These are phyloP conservation scores for Spisula subtruncata DNA, from an alignment of 2,888 invertebrate genomes.

Conservation along the genomic window DNA sequence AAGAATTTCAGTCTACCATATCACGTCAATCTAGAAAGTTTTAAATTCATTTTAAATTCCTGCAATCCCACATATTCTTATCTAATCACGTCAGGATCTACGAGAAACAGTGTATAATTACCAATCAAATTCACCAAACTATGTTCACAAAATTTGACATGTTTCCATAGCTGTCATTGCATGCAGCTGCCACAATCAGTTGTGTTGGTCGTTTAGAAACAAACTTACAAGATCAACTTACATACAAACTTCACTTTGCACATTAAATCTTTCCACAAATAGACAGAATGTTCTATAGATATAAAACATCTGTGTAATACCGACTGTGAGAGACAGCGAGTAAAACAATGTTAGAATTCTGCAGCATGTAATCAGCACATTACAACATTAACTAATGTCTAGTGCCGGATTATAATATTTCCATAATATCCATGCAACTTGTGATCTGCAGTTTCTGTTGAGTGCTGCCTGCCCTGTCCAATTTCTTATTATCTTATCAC, in stretches of 20 bases:
- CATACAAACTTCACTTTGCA: not conserved
- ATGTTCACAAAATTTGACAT: constrained; percentile 21
- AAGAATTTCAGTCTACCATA: too few relatives aligned
- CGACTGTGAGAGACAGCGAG: not conserved
- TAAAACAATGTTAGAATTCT: not conserved
- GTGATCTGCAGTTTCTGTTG: too few relatives aligned
- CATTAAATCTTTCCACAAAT: constrained; percentile 19
- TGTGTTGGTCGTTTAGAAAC: not conserved
- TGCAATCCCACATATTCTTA: not conserved
- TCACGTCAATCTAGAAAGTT: not conserved
- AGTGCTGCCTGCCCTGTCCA: too few relatives aligned
- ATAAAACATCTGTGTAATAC: not conserved
- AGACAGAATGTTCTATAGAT: not conserved
- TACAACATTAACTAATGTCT: too few relatives aligned
- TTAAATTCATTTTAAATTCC: too few relatives aligned
- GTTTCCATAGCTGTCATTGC: not conserved
- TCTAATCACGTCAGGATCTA: constrained; percentile 12
- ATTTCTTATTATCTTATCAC: too few relatives aligned
- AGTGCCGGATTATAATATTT: too few relatives aligned
- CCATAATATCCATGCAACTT: too few relatives aligned
- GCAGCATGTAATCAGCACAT: too few relatives aligned
- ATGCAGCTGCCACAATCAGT: constrained; percentile 2
- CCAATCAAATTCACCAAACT: not conserved
- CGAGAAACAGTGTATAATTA: not conserved
- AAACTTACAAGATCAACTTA: not conserved